Base-by-base conservation (phyloP, 2,113 vertebrate species). In the Oceanodroma tethys region DNA sequence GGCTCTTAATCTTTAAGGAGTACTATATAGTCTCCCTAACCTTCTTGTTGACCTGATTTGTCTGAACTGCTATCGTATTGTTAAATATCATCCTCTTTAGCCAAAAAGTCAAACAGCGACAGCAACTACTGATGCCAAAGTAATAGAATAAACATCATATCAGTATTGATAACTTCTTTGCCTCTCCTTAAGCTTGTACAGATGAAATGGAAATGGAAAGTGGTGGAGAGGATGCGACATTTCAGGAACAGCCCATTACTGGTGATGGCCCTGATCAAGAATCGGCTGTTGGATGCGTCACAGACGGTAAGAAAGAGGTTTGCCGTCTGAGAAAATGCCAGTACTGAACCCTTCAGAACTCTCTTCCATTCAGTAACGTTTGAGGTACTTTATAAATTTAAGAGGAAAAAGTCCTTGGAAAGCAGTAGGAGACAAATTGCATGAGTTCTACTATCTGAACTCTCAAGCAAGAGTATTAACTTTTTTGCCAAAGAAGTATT, bases 131-230 rank as follows among this genome's bases (percentile, higher is more conserved):
- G 58, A 67, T 91, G 36, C 13, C 67, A 38, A 32, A 81, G 29
- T 73, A 60, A 38, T 38, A 52, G 67, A 94, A 62, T 58, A 91
- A 93, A 75, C 16, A 17, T 29, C 10, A 3, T 38, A 67, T 6
- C 21, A 40, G 52, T 86, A 87, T 45, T 93, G 59, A 55, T 93
- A 56, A 88, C 70, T 90, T 74, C 55, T 58, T 93, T 97, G 26
- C 72, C 93, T 97, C 53, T 91, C 87, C 55, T 95, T 96, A 91
- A 98, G 98, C 97, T 97, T 98, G 95, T 93, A 88, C 95, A 96
- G 95, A 59, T 71, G 98, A 98, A 92, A 97, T 98, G 95, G 98
- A 98, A 95, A 86, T 98, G 71, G 98, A 97, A 88, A 86, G 92
- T 58, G 53, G 71, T 67, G 97, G 94, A 95, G 97, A 96, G 36